Evolutionary conservation across 1,140 invertebrate genomes (phyloP), one percentile per base, ranked within the genome.

Genomic region (Drosophila rufa): DNA sequence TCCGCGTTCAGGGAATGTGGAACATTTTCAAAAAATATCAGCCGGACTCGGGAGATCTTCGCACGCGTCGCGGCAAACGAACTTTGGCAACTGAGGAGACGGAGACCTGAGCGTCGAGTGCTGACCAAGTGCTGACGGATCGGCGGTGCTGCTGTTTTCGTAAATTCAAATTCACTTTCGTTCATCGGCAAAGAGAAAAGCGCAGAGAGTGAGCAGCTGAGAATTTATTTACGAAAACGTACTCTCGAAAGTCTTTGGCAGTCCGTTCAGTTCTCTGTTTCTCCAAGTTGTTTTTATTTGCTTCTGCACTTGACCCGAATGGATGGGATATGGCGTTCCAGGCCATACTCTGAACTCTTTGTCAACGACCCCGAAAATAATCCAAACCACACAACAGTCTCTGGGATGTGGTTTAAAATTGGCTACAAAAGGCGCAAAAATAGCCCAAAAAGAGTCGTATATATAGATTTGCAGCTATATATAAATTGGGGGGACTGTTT

Each of bases 21-120:
- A 62, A 62, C 68, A 75, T 79, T 73, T 67, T 68, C 46, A 36
- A 48, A 48, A 45, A 27, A 36, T 50, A 61, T 22, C 56, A 48
- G n/a, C 33, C 46, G 40, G 53, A 62, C n/a, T 33, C 30, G 40
- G 50, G 56, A 59, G 58, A 67, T 65, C 38, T 48, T 77, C 42
- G 68, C 79, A 87, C 83, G 50, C 67, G 78, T 36, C 77, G 77
- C 84, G 61, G 64, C 84, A 79, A 89, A 58, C 74, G 81, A 80
- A 81, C 62, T 65, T 80, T 71, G 51, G 69, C 80, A 89, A 89
- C 84, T 89, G 85, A 71, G 4, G 14, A 25, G 36, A 56, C 53
- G 19, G 53, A 56, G 53, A 40, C 53, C 53, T n/a, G 53, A 56
- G 36, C 53, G 19, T 40, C 53, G 53, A 56, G 55, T 43, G 45